Percentiles rank a stretch among this genome's conserved stretches.
These are phyloP conservation scores for Pterocles burchelli DNA, from an alignment of 2,113 vertebrate genomes.

Conservation along the genomic window DNA sequence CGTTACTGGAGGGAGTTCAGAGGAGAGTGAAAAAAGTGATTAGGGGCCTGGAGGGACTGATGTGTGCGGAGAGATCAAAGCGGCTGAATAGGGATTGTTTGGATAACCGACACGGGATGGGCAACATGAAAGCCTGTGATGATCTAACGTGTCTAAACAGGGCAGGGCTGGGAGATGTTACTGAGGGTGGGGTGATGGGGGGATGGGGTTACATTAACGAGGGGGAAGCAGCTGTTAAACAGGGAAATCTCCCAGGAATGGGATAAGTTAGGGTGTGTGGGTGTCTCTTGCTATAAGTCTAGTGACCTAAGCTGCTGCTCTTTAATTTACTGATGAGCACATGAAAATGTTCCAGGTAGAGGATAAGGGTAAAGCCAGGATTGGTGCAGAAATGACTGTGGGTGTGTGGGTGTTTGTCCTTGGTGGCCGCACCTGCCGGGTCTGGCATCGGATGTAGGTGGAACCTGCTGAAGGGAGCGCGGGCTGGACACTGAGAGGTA, in stretches of 20 bases:
- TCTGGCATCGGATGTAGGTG: background rate
- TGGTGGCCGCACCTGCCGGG: background rate
- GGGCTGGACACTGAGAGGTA: background rate
- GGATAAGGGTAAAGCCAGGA: background rate
- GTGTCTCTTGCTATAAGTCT: background rate
- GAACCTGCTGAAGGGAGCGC: background rate
- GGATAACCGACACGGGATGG: slow-evolving; percentile 28
- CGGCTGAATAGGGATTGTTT: slow-evolving; percentile 45
- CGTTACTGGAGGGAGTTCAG: slow-evolving; percentile 66
- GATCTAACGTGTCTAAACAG: background rate
- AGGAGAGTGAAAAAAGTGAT: slow-evolving; percentile 63
- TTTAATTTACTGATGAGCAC: background rate
- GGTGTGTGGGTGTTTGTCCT: background rate
- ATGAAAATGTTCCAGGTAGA: background rate
- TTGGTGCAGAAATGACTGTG: background rate
- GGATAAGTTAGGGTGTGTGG: background rate
- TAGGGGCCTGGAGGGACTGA: slow-evolving; percentile 46
- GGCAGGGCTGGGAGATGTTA: background rate
- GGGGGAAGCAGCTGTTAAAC: background rate
- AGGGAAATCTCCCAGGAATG: background rate
- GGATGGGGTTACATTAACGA: background rate
- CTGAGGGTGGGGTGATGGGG: background rate
- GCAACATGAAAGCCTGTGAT: slow-evolving; percentile 28
- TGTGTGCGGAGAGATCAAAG: slow-evolving; percentile 55
- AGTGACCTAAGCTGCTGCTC: background rate